Evolutionary conservation across 1,140 invertebrate species (phyloP), one percentile per base, ranked within the genome.

Genomic region (roundworm (Caenorhabditis elegans)): DNA sequence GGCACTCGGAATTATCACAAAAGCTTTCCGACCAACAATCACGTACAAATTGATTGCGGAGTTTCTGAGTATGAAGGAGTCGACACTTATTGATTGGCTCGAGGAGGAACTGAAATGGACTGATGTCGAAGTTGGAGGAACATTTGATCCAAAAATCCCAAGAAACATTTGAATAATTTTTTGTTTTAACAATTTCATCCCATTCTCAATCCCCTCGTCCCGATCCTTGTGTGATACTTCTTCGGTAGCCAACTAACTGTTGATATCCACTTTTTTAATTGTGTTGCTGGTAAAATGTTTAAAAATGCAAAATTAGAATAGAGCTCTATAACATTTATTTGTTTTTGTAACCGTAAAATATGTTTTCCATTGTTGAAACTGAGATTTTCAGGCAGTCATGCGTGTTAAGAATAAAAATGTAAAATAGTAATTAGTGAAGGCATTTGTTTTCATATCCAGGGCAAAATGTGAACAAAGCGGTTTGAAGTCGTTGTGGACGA

Each of bases 101-200:
- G 34, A 22, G 6, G 60, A 70, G n/a, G 60, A 70, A n/a, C n/a
- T 70, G n/a, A 70, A 70, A 70, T 70, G 60, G 60, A 39, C 34
- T 10, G 60, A 70, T 22, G 60, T 31, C 13, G 17, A 19, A 39
- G 60, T 70, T 15, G 60, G 60, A 10, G 60, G 60, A 39, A 22
- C 34, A 22, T 70, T 70, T 22, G 60, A 70, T 22, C 26, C 26
- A 2, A 70, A 70, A 70, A 24, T 43, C 0, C 34, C 60, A 4
- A 19, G 60, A 22, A 70, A 70, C 26, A 17, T 70, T 24, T 70
- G 39, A 70, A 43, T 43, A 15, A 15, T 43, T 43, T 43, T 43
- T 15, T 15, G 39, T 15, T 43, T 15, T 15, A 15, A n/a, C n/a
- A n/a, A n/a, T n/a, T n/a, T 43, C 39, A 43, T 43, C 39, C 15